phyloP scores from a whole-genome alignment of 2,113 vertebrate species.

The Petrocephalus zakoni region DNA sequence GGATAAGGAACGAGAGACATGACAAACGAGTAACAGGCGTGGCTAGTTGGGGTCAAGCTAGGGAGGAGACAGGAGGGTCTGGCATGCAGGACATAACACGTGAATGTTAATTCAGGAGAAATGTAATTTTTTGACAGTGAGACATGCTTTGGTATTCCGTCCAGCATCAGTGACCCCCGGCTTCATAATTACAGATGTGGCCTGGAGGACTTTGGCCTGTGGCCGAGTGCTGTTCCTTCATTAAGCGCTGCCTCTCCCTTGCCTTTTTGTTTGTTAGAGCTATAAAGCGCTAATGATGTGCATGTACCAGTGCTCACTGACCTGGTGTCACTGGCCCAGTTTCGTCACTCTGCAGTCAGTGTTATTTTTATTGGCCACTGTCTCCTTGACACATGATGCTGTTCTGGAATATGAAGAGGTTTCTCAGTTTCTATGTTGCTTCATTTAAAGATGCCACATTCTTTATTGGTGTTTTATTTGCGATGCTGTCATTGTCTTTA shows the following conservation, averaged over 20 bases:
- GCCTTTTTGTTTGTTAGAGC: constrained; percentile 18
- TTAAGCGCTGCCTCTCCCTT: constrained; percentile 14
- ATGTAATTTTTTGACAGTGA: neutral
- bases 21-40: too few species aligned
- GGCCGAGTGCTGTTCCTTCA: constrained; percentile 34
- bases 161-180: neutral
- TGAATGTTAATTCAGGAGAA: neutral
- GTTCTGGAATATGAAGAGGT: neutral
- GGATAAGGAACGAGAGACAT: too few species aligned
- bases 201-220: constrained; percentile 32
- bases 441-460: neutral
- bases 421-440: neutral
- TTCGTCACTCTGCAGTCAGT: constrained; percentile 10
- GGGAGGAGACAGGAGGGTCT: too few species aligned
- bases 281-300: constrained; percentile 12
- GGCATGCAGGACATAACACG: too few species aligned
- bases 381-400: neutral
- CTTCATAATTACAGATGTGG: constrained; percentile 58
- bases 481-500: neutral
- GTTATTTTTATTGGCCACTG: constrained; percentile 11
- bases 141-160: constrained; percentile 30
- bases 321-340: constrained; percentile 10
- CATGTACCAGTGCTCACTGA: neutral
- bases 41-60: too few species aligned
- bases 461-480: constrained; percentile 11